Evolutionary conservation across 1,140 invertebrate genomes (phyloP), one percentile per base, ranked within the genome.

Genomic region (Apis cerana): DNA sequence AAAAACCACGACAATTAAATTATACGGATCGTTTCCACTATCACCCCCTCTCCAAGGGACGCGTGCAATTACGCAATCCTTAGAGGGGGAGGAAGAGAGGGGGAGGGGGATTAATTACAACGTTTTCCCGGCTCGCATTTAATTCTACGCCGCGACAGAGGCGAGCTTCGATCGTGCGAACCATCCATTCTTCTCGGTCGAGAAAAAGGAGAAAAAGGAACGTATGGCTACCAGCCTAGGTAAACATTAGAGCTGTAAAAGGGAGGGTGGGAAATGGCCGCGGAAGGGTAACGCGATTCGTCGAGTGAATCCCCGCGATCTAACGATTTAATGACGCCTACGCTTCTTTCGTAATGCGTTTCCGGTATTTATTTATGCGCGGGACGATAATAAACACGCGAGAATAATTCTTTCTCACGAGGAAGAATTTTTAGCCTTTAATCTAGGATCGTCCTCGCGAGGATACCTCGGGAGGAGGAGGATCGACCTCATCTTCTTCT

Each of bases 341-440:
- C 69, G 48, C 23, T 50, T 67, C 56, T 82, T 80, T 86, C 75
- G 75, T 67, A 68, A 72, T 43, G 56, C 75, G 50, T 70, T 71
- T 86, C 85, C 85, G 85, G 85, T 86, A 54, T 75, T 56, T 69
- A 52, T 67, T 71, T 86, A 74, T 71, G 62, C 56, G 69, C 74
- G 67, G 52, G 15, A 65, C 59, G 68, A 71, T 81, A 81, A 84
- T 70, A 59, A 71, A 33, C 72, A 74, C 78, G 61, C 23, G 9
- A 33, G 27, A 59, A n/a, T 19, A 23, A 64, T 56, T 33, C 64
- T 78, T 87, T 87, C 85, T 87, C 85, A 87, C 85, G 85, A 43
- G 33, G 59, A 13, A n/a, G 56, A 59, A 86, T 83, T 43, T 87
- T 86, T 61, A 33, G 27, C 33, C 48, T 15, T 62, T 23, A 27